Evolutionary conservation across 2,888 invertebrate genomes (phyloP).

Genomic region (Drosophila prostipennis): DNA sequence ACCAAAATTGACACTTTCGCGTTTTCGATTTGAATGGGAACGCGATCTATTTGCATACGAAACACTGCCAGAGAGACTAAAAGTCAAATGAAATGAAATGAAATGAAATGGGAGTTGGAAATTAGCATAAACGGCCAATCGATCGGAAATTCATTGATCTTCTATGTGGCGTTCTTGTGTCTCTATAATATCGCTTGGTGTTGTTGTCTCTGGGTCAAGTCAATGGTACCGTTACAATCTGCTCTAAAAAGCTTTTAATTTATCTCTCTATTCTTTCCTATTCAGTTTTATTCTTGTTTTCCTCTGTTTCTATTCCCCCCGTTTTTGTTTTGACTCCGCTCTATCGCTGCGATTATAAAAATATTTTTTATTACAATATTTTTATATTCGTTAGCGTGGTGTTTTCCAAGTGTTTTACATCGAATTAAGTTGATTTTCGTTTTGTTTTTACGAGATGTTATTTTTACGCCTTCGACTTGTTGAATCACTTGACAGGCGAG

Average conservation of each 20-base stretch:
- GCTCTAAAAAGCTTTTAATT: constrained; percentile 20
- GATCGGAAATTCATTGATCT: constrained; percentile 38
- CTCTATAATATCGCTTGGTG: constrained; percentile 3
- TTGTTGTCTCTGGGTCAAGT: constrained; percentile 29
- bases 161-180: constrained; percentile 10
- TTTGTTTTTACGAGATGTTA: constrained; percentile 40
- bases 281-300: neutral
- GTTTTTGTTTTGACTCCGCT: constrained; percentile 6
- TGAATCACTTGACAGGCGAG: constrained; percentile 43
- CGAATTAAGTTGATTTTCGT: constrained; percentile 39
- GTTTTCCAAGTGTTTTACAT: constrained; percentile 64
- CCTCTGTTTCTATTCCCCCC: constrained; percentile 40
- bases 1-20: constrained; percentile 67
- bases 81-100: constrained; percentile 3
- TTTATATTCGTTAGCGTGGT: constrained; percentile 19
- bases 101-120: constrained; percentile 38
- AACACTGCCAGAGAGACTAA: constrained; percentile 9
- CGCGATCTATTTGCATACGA: constrained; percentile 58
- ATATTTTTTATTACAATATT: constrained; percentile 72
- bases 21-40: constrained; percentile 66
- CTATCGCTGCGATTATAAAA: constrained; percentile 44
- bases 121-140: constrained; percentile 50
- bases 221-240: constrained; percentile 31
- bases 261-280: constrained; percentile 4
- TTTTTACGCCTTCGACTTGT: constrained; percentile 61